Base-by-base conservation (phyloP, 2,888 invertebrate species). In the Eupithecia inturbata region DNA sequence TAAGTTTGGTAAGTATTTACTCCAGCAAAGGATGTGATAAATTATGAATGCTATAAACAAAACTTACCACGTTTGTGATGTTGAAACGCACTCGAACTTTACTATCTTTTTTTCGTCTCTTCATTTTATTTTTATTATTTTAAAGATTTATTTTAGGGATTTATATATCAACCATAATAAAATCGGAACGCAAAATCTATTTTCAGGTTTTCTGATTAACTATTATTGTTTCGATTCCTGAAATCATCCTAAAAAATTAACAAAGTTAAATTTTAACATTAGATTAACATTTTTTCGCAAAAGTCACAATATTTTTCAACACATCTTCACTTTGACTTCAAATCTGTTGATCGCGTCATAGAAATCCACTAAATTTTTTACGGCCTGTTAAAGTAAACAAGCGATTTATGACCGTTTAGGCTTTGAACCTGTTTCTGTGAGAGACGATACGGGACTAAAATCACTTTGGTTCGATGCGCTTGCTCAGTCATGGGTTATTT, bases 71-170 rank as follows among this genome's bases (percentile, higher is more conserved):
- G 81, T 85, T 87, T 26, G 87, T 85, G 63, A 92, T 87, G 74
- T 93, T 90, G 74, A 92, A 91, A 22, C 92, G 85, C 14, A 94
- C 87, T 3, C 90, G 87, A 33, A 92, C 88, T 71, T 87, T 87
- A 33, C 84, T 87, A 53, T 87, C 88, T 81, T 91, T 92, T 86
- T 90, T 92, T 19, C 91, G 87, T 78, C 85, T 87, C 83, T 89
- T 92, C 92, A 92, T 92, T 85, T 85, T 89, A 66, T 31, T 77
- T 57, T 36, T 72, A 71, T 45, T 64, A 73, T 75, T 39, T 64
- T 79, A 72, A 36, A 1, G 9, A 33, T 31, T 33, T 63, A 31
- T 62, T 3, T 33, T n/a, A 49, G 4, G 26, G 26, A 26, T 5
- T 53, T 53, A 49, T n/a, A 3, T n/a, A 1, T 57, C 22, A 57